Evolutionary conservation across 2,113 vertebrate species (phyloP).

Genomic region (Seriola quinqueradiata): DNA sequence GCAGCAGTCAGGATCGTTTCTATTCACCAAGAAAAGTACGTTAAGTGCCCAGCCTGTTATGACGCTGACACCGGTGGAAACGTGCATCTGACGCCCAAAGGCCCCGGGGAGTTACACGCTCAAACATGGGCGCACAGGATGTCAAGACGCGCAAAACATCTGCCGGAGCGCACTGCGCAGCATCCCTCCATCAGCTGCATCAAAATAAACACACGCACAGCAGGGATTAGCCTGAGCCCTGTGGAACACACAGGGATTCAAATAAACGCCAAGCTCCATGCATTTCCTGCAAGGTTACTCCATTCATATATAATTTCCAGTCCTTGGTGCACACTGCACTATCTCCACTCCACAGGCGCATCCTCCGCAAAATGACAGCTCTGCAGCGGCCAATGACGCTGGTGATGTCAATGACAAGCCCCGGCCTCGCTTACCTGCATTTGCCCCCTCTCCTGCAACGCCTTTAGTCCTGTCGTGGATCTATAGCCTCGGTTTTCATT

Average conservation of each 20-base stretch:
- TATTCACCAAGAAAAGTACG: not conserved
- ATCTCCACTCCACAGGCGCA: slow-evolving; percentile 7
- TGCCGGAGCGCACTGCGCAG: slow-evolving; percentile 67
- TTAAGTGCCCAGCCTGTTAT: not conserved
- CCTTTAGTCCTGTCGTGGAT: slow-evolving; percentile 12
- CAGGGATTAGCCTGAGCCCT: not conserved
- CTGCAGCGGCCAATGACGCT: not conserved
- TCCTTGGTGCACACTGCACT: slow-evolving; percentile 28
- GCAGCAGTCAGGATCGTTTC: no score
- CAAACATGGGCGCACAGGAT: slow-evolving; percentile 42
- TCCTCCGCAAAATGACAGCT: slow-evolving; percentile 20
- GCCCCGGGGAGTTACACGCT: slow-evolving; percentile 12
- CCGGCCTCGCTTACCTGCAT: slow-evolving; percentile 67
- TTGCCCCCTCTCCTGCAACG: not conserved
- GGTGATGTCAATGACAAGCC: not conserved
- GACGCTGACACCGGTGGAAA: not conserved
- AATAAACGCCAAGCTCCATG: not conserved
- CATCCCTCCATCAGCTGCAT: slow-evolving; percentile 53
- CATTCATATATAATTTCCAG: slow-evolving; percentile 19
- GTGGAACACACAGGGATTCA: no score
- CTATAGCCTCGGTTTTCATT: slow-evolving; percentile 41
- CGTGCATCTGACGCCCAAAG: slow-evolving; percentile 21
- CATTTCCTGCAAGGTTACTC: not conserved
- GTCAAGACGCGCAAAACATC: slow-evolving; percentile 57
- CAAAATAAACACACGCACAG: slow-evolving; percentile 41